A percentile compares a stretch with the other conserved stretches of the same genome.
These are phyloP conservation scores for Rattus norvegicus DNA, from an alignment of 2,113 vertebrate genomes.

Conservation along the genomic window GRCr8 NC_086027.1:76001501-76002000, in stretches of 20 bases:
- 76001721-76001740: neutral
- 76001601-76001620: too few relatives aligned
- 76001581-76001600: neutral
- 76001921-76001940: neutral
- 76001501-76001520: neutral
- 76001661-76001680: too few relatives aligned
- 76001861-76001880: neutral
- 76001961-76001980: neutral
- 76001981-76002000: neutral
- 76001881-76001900: neutral
- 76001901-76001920: neutral
- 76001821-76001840: neutral
- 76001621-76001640: neutral
- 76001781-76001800: neutral
- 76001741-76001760: neutral
- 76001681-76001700: neutral
- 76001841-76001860: neutral
- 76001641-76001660: neutral
- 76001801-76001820: neutral
- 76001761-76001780: neutral
- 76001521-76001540: neutral
- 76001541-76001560: too few relatives aligned
- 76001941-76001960: neutral
- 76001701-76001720: neutral
- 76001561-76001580: neutral